Conservation (phyloP, 2,797 vertebrate species). For the Poeciliopsis infans region DNA sequence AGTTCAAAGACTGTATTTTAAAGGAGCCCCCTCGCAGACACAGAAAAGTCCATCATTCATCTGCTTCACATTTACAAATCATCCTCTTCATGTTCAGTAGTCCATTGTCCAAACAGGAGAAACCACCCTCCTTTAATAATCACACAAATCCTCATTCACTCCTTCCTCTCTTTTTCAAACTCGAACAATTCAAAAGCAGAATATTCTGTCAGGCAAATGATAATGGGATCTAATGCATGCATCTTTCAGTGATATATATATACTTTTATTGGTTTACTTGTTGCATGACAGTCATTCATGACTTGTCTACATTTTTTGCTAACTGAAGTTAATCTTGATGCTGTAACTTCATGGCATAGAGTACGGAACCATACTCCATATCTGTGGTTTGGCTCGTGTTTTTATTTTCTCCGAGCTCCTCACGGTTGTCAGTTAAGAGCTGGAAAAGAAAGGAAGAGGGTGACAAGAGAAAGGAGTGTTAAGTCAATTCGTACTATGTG, state of each 20-base stretch:
- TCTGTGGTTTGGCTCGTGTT: slow-evolving; percentile 25
- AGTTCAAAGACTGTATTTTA: slow-evolving; percentile 46
- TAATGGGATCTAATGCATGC: slow-evolving; percentile 82
- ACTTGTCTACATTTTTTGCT: slow-evolving; percentile 41
- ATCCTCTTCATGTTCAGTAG: slow-evolving; percentile 48
- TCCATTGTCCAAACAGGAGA: slow-evolving; percentile 34
- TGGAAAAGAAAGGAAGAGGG: slow-evolving; percentile 44
- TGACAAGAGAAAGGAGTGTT: slow-evolving; percentile 10
- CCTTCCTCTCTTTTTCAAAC: slow-evolving; percentile 39
- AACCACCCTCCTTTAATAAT: slow-evolving; percentile 30
- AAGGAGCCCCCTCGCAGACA: slow-evolving; percentile 35
- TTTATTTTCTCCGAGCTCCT: slow-evolving; percentile 23
- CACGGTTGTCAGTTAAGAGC: slow-evolving; percentile 43
- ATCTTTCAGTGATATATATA: slow-evolving; percentile 65
- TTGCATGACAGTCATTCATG: slow-evolving; percentile 41
- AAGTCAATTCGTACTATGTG: neutral
- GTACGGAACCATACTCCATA: slow-evolving; percentile 20
- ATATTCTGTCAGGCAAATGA: slow-evolving; percentile 75
- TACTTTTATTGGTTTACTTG: slow-evolving; percentile 56
- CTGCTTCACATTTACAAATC: slow-evolving; percentile 23
- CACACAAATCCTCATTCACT: slow-evolving; percentile 55
- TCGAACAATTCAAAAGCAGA: slow-evolving; percentile 47
- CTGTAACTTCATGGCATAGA: slow-evolving; percentile 43
- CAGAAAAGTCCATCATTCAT: slow-evolving; percentile 39
- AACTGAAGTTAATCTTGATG: slow-evolving; percentile 40